These are phyloP conservation scores for Chinchilla lanigera DNA, from an alignment of 2,113 vertebrate species.

Conservation along the genomic window DNA sequence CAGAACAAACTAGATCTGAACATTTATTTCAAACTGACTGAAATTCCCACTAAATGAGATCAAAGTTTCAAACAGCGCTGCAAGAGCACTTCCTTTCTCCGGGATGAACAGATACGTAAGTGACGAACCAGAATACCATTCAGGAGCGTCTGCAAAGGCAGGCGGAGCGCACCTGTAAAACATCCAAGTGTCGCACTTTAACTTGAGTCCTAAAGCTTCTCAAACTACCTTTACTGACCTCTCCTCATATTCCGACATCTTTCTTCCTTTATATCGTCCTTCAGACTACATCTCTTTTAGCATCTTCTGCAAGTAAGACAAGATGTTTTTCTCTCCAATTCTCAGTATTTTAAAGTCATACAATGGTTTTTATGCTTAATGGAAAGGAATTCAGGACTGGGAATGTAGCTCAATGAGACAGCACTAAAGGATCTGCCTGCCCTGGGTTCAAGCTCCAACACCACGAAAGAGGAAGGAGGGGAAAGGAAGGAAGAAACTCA, in stretches of 20 bases:
- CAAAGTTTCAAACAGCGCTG: neutral
- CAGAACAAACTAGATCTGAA: neutral
- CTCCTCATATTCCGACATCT: neutral
- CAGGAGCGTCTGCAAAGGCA: neutral
- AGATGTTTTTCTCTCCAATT: neutral
- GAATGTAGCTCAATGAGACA: neutral
- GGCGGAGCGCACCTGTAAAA: neutral
- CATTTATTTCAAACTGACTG: slow-evolving; percentile 29
- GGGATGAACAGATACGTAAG: neutral
- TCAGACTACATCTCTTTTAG: neutral
- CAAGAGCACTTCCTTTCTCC: neutral
- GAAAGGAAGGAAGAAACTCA: neutral
- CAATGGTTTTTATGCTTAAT: neutral
- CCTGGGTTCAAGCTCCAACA: neutral
- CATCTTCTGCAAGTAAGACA: slow-evolving; percentile 13
- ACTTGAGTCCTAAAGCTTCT: neutral
- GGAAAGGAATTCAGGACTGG: neutral
- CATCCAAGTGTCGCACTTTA: neutral
- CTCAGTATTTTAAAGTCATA: neutral
- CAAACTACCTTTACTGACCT: neutral
- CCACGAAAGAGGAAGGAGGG: neutral
- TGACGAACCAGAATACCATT: neutral
- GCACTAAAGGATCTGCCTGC: neutral
- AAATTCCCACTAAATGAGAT: neutral
- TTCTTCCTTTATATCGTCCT: neutral